Evolutionary conservation across 2,888 invertebrate species (phyloP).

Genomic region (Noctua pronuba): DNA sequence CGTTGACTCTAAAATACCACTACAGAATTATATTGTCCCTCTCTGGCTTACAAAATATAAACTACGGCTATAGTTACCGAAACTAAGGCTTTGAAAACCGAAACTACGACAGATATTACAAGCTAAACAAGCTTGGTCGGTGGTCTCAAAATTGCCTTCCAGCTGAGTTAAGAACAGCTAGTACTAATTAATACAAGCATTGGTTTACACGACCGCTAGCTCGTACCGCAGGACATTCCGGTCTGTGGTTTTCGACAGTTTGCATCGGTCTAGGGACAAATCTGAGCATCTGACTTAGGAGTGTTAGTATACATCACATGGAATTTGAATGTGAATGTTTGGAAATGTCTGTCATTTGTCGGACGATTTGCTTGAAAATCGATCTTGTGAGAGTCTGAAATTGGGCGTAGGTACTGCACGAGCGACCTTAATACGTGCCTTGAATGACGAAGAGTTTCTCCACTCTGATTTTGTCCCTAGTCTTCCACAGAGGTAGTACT

Average conservation of each 20-base stretch:
- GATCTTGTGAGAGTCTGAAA: not conserved
- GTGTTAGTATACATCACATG: not conserved
- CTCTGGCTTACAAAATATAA: not conserved
- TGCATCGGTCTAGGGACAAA: not conserved
- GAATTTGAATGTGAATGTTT: not conserved
- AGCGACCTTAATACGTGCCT: not conserved
- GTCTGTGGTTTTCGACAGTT: conserved; percentile 23
- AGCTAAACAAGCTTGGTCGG: conserved; percentile 13
- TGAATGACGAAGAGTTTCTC: not conserved
- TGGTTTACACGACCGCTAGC: conserved; percentile 23
- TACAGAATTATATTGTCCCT: not conserved
- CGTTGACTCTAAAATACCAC: not conserved
- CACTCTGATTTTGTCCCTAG: not conserved
- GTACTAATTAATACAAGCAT: conserved; percentile 39
- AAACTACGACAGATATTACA: conserved; percentile 16
- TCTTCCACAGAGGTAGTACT: not conserved
- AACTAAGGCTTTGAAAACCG: not conserved
- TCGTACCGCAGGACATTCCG: conserved; percentile 29
- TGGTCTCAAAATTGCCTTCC: conserved; percentile 21
- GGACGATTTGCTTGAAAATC: not conserved
- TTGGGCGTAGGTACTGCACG: not conserved
- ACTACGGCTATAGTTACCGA: not conserved
- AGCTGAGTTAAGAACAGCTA: conserved; percentile 21
- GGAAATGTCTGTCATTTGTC: not conserved
- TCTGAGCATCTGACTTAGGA: not conserved